Conservation (phyloP, 1,140 invertebrate species). For the Saccostrea cuccullata region DNA sequence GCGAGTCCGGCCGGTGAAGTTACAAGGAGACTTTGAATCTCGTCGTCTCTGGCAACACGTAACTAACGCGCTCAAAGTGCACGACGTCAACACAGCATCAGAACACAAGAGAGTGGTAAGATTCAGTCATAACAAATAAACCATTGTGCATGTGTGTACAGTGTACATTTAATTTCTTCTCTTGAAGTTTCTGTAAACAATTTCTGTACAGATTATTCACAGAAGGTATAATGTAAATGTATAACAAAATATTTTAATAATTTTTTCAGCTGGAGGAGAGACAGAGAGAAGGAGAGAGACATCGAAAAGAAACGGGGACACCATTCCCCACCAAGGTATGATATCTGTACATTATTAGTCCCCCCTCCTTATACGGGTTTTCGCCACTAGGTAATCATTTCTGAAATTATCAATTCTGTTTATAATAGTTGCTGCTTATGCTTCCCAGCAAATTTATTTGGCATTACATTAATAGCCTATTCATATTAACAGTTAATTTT, state of each 20-base stretch:
- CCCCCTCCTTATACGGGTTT: too few species aligned
- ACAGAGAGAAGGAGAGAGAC: conserved; percentile 73
- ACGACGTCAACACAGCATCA: conserved; percentile 76
- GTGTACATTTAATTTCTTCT: too few species aligned
- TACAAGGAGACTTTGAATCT: conserved; percentile 76
- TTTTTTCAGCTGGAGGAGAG: conserved; percentile 71
- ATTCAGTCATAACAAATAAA: background rate
- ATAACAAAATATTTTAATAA: background rate
- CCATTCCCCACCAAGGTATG: conserved; percentile 73
- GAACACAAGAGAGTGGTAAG: conserved; percentile 77
- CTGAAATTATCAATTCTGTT: background rate
- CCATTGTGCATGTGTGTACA: too few species aligned
- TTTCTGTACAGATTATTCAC: too few species aligned
- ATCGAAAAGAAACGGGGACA: conserved; percentile 71
- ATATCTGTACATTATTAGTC: background rate
- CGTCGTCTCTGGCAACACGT: conserved; percentile 77
- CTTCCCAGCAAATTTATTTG: background rate
- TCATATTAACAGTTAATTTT: too few species aligned
- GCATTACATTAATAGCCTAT: too few species aligned
- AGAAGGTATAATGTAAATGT: background rate
- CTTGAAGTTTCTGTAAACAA: too few species aligned
- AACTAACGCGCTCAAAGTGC: conserved; percentile 70
- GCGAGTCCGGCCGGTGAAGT: conserved; percentile 71
- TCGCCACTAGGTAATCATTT: too few species aligned
- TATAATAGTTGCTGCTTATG: background rate